Evolutionary conservation across 2,888 invertebrate species (phyloP), one percentile per base, ranked within the genome.

Genomic region (Cylloceria caligata): DNA sequence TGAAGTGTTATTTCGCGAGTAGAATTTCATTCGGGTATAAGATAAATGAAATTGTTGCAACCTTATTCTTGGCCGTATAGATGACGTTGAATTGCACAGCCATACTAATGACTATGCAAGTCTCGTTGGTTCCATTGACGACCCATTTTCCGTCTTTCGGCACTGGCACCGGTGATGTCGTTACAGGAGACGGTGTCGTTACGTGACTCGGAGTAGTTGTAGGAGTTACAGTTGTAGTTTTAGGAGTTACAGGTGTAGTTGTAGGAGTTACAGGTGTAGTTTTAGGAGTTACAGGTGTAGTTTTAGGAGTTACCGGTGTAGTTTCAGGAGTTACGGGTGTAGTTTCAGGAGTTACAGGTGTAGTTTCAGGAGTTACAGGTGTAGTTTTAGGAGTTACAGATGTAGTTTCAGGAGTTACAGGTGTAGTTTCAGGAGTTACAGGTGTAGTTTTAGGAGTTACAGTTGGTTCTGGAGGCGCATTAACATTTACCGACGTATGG

Each of bases 61-160:
- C 91, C 84, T 90, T 84, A n/a, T 87, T 90, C 13, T 89, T 89
- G 80, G 93, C 93, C 27, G 91, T 88, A 84, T 95, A 94, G 45
- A 93, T 93, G 69, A 97, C 90, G 84, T 95, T 95, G 75, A 97
- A 92, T 88, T 95, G 94, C 4, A 95, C 94, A 0, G 96, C 95
- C 93, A 96, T 95, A 91, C 95, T 93, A 6, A 95, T 91, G 65
- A 96, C 89, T 30, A 97, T 94, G 88, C 97, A 97, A 5, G 95
- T 94, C 0, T 93, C 89, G 87, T 95, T 95, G 13, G 91, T 89
- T 64, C 87, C 90, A 67, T 90, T 91, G 4, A 94, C 91, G 27
- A 85, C 83, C 95, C 95, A 95, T 80, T 90, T 93, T 49, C 94
- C 94, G 64, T 92, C 89, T 55, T 87, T 86, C 7, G 94, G 93